These are phyloP conservation scores for Spheniscus humboldti DNA, from an alignment of 2,797 vertebrate genomes.

Conservation along the genomic window DNA sequence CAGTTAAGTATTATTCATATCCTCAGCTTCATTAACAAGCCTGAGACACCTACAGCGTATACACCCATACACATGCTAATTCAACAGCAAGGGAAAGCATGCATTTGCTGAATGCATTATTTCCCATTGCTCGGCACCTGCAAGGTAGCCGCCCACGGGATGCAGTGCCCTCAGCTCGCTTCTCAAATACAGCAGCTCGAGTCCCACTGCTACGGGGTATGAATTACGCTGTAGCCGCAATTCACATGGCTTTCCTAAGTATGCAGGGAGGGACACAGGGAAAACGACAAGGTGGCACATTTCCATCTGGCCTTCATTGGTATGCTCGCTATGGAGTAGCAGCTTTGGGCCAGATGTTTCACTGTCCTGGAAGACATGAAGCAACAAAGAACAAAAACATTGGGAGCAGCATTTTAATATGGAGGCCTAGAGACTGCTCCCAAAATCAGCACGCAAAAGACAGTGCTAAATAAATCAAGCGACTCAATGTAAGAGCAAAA, in stretches of 20 bases:
- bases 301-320: not conserved
- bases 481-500: not conserved
- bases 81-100: not conserved
- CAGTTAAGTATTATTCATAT: conserved; percentile 45
- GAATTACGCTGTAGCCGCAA: not conserved
- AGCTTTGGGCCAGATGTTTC: not conserved
- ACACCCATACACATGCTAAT: conserved; percentile 33
- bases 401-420: not conserved
- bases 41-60: conserved; percentile 31
- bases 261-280: not conserved
- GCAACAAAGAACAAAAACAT: not conserved
- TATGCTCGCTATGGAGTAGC: not conserved
- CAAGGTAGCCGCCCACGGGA: not conserved
- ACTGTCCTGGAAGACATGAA: not conserved
- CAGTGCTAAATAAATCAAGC: not conserved
- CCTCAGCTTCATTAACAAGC: conserved; percentile 32
- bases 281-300: not conserved
- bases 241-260: not conserved
- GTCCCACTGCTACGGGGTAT: not conserved
- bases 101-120: conserved; percentile 10
- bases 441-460: not conserved
- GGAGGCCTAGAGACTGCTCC: not conserved
- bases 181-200: not conserved
- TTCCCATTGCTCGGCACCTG: not conserved
- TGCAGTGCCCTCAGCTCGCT: not conserved